These are phyloP conservation scores for Pseudonaja textilis DNA, from an alignment of 2,113 vertebrate genomes.

Conservation along the genomic window DNA sequence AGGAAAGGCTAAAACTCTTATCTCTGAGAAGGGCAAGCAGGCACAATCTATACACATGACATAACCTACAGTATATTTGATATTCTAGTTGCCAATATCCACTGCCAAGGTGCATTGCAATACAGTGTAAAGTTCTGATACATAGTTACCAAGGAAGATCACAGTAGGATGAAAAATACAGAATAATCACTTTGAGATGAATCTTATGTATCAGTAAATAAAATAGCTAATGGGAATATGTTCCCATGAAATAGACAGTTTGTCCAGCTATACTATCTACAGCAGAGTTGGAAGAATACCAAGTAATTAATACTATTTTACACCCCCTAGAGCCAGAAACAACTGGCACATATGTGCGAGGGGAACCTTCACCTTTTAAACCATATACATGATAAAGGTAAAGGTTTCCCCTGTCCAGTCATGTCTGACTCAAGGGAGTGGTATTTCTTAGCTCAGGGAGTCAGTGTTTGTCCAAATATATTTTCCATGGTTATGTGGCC, in stretches of 20 bases:
- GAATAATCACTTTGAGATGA: background rate
- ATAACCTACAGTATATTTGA: background rate
- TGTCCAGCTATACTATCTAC: background rate
- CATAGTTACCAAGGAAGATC: background rate
- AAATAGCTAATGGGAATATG: constrained; percentile 9
- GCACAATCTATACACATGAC: background rate
- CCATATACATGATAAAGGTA: background rate
- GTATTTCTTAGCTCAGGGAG: no score
- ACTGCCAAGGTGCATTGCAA: background rate
- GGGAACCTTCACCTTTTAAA: background rate
- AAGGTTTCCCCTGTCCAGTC: background rate
- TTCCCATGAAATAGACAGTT: background rate
- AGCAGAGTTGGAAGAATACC: background rate
- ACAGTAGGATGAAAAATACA: background rate
- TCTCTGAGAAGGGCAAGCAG: background rate
- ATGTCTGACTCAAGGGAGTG: no score
- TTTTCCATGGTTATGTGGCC: no score
- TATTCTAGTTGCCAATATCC: background rate
- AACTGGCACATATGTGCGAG: no score
- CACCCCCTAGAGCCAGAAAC: no score
- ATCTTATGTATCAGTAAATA: background rate
- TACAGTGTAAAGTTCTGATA: background rate
- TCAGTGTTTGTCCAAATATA: no score
- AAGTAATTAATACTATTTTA: constrained; percentile 1
- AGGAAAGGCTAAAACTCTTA: background rate